These are phyloP conservation scores for Gephyroberyx darwinii DNA, from an alignment of 2,797 vertebrate species.

Conservation along the genomic window DNA sequence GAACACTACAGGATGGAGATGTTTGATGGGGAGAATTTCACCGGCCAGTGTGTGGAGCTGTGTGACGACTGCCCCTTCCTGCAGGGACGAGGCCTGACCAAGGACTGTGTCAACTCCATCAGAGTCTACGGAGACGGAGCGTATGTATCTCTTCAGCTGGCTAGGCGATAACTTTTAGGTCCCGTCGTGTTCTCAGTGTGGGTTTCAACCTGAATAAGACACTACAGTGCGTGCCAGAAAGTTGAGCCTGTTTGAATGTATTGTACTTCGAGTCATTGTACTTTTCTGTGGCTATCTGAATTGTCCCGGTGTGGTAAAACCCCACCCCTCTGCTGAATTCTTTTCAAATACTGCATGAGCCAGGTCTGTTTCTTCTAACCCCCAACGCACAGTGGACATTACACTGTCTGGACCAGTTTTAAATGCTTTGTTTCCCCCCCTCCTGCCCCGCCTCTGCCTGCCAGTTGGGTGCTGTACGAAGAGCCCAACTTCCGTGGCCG, in stretches of 20 bases:
- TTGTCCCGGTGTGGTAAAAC: background rate
- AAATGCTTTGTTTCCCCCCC: background rate
- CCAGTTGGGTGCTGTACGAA: constrained; percentile 92
- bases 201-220: background rate
- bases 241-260: background rate
- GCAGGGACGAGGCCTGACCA: constrained; percentile 84
- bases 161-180: background rate
- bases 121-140: constrained; percentile 88
- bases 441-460: background rate
- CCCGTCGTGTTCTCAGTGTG: background rate
- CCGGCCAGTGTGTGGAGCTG: constrained; percentile 85
- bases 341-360: too few species aligned
- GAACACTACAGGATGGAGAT: constrained; percentile 88
- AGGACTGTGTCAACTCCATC: constrained; percentile 85
- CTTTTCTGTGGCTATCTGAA: background rate
- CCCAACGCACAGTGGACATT: background rate
- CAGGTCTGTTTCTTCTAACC: background rate
- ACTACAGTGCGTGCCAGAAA: background rate
- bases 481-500: constrained; percentile 93
- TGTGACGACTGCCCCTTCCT: constrained; percentile 88
- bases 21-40: constrained; percentile 86
- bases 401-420: background rate
- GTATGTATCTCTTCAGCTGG: constrained; percentile 74
- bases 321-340: background rate
- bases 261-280: background rate